Percentiles rank a stretch among this genome's conserved stretches.
Conservation (phyloP, 2,888 invertebrate genomes). For the Fragum fragum region DNA sequence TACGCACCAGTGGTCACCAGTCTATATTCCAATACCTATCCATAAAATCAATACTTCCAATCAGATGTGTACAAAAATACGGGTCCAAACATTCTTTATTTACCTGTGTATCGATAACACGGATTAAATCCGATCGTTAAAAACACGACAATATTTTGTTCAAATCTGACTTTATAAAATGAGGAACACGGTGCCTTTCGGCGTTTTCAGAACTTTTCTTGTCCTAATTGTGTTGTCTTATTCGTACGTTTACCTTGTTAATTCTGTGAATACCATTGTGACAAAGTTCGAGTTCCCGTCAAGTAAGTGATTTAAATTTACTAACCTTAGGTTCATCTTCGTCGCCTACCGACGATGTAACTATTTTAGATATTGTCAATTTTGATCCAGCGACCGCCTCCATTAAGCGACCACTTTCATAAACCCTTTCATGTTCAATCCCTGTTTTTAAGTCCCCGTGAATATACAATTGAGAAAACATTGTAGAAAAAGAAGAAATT, state of each 20-base stretch:
- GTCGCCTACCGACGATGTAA: too few relatives aligned
- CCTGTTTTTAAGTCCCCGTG: too few relatives aligned
- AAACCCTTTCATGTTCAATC: too few relatives aligned
- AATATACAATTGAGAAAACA: too few relatives aligned
- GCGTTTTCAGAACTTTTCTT: conserved; percentile 1
- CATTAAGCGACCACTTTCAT: too few relatives aligned
- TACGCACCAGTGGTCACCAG: too few relatives aligned
- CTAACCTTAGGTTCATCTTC: too few relatives aligned
- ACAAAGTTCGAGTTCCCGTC: conserved; percentile 38
- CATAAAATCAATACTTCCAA: conserved; percentile 18
- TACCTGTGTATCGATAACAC: background rate
- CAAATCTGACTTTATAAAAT: conserved; percentile 4
- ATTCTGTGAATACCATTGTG: background rate
- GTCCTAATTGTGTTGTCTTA: background rate
- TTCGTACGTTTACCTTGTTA: conserved; percentile 8
- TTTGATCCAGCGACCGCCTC: too few relatives aligned
- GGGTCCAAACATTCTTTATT: conserved; percentile 3
- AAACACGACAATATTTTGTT: conserved; percentile 8
- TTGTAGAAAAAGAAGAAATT: too few relatives aligned
- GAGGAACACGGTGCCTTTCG: background rate
- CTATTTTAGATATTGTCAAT: too few relatives aligned
- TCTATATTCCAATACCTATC: too few relatives aligned
- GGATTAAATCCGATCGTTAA: background rate
- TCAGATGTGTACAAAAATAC: conserved; percentile 16
- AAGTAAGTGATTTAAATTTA: conserved; percentile 37